phyloP scores from a whole-genome alignment of 2,113 vertebrate genomes.

The Phrynosoma blainvillii region DNA sequence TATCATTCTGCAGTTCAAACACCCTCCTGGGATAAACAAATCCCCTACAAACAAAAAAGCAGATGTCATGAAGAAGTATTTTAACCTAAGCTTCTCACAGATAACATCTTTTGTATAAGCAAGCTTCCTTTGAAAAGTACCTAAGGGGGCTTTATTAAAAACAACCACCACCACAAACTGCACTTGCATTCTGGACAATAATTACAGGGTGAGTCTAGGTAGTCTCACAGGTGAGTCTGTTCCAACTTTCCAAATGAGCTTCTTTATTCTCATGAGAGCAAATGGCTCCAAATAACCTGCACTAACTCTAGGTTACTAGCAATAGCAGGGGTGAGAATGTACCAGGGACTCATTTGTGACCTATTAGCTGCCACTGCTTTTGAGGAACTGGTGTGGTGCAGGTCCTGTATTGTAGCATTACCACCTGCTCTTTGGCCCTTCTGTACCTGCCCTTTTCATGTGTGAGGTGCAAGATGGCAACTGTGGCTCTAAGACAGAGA shows the following conservation, averaged over 20 bases:
- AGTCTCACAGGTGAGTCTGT: neutral
- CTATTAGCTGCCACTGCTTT: neutral
- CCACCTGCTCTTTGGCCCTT: constrained; percentile 22
- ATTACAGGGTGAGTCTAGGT: neutral
- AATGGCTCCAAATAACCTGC: constrained; percentile 8
- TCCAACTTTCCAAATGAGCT: fast-evolving
- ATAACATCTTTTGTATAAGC: neutral
- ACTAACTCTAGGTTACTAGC: neutral
- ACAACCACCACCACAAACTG: no score
- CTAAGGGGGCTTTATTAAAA: no score
- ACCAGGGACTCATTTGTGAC: constrained; percentile 34
- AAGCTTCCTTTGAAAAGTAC: no score
- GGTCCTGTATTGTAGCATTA: neutral
- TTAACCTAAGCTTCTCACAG: neutral
- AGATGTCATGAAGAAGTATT: neutral
- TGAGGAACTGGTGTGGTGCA: neutral
- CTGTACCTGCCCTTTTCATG: neutral
- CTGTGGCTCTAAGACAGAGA: constrained; percentile 14
- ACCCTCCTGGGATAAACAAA: neutral
- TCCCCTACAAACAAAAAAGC: neutral
- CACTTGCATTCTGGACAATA: neutral
- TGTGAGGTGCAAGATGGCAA: constrained; percentile 35
- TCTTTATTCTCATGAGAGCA: neutral
- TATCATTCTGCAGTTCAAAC: neutral
- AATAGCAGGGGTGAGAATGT: neutral